Evolutionary conservation across 2,888 invertebrate species (phyloP).

Genomic region (Yponomeuta evonymella): DNA sequence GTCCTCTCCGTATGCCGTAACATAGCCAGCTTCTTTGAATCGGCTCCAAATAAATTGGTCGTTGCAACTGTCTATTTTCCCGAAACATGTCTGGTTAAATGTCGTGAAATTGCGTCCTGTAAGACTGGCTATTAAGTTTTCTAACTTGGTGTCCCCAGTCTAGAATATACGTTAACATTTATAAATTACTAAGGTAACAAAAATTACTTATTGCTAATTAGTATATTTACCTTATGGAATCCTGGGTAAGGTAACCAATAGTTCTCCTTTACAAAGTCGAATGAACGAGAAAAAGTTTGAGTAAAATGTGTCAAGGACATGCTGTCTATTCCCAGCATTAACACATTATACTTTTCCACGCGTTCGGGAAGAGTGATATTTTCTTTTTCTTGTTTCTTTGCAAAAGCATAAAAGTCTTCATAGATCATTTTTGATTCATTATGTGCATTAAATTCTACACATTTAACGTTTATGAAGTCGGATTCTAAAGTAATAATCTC

Average conservation of each 20-base stretch:
- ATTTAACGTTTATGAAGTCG: conserved; percentile 56
- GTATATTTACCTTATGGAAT: conserved; percentile 77
- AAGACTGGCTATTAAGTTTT: conserved; percentile 89
- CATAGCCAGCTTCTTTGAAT: conserved; percentile 82
- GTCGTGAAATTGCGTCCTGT: conserved; percentile 79
- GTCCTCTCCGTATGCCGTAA: conserved; percentile 89
- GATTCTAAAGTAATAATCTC: conserved; percentile 39
- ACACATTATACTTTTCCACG: conserved; percentile 68
- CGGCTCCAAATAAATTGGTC: conserved; percentile 87
- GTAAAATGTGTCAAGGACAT: conserved; percentile 87
- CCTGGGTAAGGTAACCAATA: conserved; percentile 85
- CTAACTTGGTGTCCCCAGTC: conserved; percentile 92
- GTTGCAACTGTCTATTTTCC: conserved; percentile 77
- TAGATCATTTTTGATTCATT: conserved; percentile 45
- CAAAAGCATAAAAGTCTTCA: conserved; percentile 60
- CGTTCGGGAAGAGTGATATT: conserved; percentile 23
- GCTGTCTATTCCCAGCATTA: conserved; percentile 90
- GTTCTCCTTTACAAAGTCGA: conserved; percentile 78
- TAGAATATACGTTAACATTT: conserved; percentile 40
- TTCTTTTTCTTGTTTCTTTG: conserved; percentile 57
- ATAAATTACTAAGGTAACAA: background rate
- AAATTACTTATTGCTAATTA: background rate
- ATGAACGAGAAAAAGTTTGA: conserved; percentile 84
- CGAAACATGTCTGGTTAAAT: conserved; percentile 66
- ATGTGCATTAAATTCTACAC: conserved; percentile 39